phyloP scores from a whole-genome alignment of 2,888 invertebrate genomes.

The Subacronicta megacephala region DNA sequence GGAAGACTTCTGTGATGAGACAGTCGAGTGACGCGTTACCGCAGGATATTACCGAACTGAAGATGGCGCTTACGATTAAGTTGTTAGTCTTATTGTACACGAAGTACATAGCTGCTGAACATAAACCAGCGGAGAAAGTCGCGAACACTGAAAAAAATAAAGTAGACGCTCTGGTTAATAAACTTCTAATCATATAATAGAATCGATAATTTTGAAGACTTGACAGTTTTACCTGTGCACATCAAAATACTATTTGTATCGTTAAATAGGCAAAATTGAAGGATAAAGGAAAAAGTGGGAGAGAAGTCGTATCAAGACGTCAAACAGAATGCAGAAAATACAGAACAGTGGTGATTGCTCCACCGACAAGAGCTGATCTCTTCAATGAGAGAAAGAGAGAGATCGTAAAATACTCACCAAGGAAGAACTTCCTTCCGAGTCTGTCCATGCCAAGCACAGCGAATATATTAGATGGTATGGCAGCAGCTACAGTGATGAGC shows the following conservation, averaged over 20 bases:
- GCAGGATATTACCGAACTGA: conserved; percentile 96
- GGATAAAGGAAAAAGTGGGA: no score
- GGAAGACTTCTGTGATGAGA: conserved; percentile 97
- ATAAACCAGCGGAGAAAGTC: conserved; percentile 95
- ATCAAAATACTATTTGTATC: no score
- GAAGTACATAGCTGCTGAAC: conserved; percentile 95
- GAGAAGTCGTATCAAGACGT: no score
- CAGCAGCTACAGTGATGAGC: conserved; percentile 95
- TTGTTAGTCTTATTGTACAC: conserved; percentile 95
- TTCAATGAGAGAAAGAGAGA: no score
- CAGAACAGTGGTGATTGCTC: no score
- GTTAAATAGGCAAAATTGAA: no score
- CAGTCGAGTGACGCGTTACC: conserved; percentile 97
- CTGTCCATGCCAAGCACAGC: conserved; percentile 96
- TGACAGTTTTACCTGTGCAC: no score
- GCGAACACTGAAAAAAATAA: conserved; percentile 93
- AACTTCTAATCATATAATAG: no score
- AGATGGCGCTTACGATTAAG: conserved; percentile 94
- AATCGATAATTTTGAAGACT: no score
- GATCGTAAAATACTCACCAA: conserved; percentile 86
- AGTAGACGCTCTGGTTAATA: no score
- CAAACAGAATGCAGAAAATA: no score
- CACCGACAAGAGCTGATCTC: no score
- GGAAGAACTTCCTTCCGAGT: conserved; percentile 95
- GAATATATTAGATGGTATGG: conserved; percentile 95